Evolutionary conservation across 35 echinoderm and acorn worm genomes (phyloP), one percentile per base, ranked within the genome.

Genomic region (Ptychodera flava): DNA sequence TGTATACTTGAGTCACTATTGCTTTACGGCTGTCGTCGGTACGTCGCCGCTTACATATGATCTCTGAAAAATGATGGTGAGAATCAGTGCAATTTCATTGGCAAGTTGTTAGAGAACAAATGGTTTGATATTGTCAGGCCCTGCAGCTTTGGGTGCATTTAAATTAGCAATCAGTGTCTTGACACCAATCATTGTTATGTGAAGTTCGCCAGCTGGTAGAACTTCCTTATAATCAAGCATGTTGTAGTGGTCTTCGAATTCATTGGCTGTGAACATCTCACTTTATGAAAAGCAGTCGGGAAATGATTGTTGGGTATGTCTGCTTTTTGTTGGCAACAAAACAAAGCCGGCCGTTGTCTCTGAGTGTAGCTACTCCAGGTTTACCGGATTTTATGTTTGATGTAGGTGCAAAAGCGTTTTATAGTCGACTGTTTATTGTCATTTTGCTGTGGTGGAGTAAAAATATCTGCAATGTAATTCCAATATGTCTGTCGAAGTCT

Each of bases 381-480:
- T 1, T 31, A 15, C 86, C 78, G 80, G 33, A 84, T 75, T 35
- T 91, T 86, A 27, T 83, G 86, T 82, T 92, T 92, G 15, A 92
- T 37, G 80, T 88, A 92, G 16, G 35, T 52, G 85, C 90, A 92
- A 35, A 84, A n/a, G n/a, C n/a, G n/a, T n/a, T n/a, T n/a, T n/a
- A n/a, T n/a, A n/a, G n/a, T n/a, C n/a, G n/a, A n/a, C 27, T 85
- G 81, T 78, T 35, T 79, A 53, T 34, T 78, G 28, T 6, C 33
- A 36, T 88, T 86, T 30, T 64, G 29, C 27, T 32, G 6, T 35
- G 79, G 28, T 30, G 84, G 78, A 30, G 77, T 78, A 28, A 81
- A 32, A 53, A 89, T 28, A 33, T 89, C 45, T 33, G 83, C 80
- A 16, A 89, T 16, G 88, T 84, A 88, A n/a, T n/a, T n/a, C n/a